Evolutionary conservation across 2,113 vertebrate genomes (phyloP), one percentile per base, ranked within the genome.

Genomic region (Chloebia gouldiae): DNA sequence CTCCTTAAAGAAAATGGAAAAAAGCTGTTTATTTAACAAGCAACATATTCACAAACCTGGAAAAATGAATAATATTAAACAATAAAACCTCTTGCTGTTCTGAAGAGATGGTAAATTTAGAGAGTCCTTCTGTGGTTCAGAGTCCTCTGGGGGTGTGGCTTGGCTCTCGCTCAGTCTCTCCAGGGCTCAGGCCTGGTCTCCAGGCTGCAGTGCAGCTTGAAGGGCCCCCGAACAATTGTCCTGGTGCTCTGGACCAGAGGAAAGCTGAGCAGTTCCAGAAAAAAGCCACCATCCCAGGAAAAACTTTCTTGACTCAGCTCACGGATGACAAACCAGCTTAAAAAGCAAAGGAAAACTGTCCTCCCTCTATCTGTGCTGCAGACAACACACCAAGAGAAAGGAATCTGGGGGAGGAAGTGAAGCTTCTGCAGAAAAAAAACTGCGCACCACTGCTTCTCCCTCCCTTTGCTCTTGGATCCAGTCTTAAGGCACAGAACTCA

Each of bases 401-500:
- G 13, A 40, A 51, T 22, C 35, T 15, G 14, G 13, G 11, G 18
- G 23, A 63, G 30, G 31, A 77, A 77, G 35, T 7, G 45, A 61
- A 40, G 23, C 30, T n/a, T 42, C 47, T 51, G 23, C 37, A n/a
- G 37, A 22, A 23, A 40, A 23, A 40, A n/a, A 78, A 42, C 28
- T 42, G 28, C 2, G 0, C 0, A 0, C 30, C 47, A 20, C 8
- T 2, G 14, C 47, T 28, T n/a, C 37, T 51, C 47, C 30, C 18
- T 40, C 22, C 22, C 10, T 51, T n/a, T 0, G 8, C 45, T 51
- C 45, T 40, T 7, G n/a, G 30, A 40, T 40, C 35, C 10, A 10
- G 23, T 16, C 17, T 25, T 7, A 42, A 27, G 37, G 47, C 30
- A 63, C 47, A 42, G 23, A 63, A n/a, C 37, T 40, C 57, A 42